These are phyloP conservation scores for Microcebus jonahi DNA, from an alignment of 2,113 vertebrate species.

Conservation along the genomic window DNA sequence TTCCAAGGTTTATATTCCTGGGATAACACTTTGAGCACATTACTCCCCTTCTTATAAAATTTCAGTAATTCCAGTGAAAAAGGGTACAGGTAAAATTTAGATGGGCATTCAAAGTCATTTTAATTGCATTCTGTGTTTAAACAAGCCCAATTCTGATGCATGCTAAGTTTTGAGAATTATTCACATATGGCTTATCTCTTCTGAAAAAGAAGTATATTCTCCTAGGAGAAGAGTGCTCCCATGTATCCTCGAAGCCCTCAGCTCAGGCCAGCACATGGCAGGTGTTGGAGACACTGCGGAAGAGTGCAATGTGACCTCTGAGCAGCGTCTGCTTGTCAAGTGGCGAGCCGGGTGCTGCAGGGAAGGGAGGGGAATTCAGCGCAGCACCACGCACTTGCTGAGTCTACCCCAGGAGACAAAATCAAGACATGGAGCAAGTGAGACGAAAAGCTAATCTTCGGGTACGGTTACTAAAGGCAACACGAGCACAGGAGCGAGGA, in stretches of 20 bases:
- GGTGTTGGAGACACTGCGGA: neutral
- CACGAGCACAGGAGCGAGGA: neutral
- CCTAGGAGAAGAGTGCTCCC: neutral
- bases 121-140: neutral
- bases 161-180: neutral
- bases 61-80: neutral
- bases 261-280: neutral
- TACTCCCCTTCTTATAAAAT: neutral
- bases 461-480: neutral
- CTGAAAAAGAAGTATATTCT: neutral
- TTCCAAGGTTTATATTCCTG: neutral
- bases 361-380: neutral
- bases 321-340: neutral
- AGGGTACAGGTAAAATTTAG: neutral
- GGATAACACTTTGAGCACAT: fast-evolving
- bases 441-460: neutral
- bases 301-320: neutral
- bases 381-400: neutral
- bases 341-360: neutral
- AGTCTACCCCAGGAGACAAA: neutral
- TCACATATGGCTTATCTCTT: neutral
- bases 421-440: neutral
- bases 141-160: neutral
- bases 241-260: neutral
- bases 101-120: neutral